Evolutionary conservation across 2,113 vertebrate genomes (phyloP), one percentile per base, ranked within the genome.

Genomic region (Archocentrus centrarchus): DNA sequence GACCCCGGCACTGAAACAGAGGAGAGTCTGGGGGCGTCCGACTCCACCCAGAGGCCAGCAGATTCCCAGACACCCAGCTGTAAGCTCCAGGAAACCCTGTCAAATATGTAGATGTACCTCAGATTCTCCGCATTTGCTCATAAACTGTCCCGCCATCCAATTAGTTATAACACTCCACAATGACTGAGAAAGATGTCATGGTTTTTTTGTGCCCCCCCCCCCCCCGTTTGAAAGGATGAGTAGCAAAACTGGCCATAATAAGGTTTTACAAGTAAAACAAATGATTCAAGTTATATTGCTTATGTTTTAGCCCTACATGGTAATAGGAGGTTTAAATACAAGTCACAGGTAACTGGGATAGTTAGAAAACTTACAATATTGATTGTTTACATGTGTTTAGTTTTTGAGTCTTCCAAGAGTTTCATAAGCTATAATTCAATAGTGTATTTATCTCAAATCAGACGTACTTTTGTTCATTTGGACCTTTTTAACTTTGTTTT

Each of bases 1-100:
- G 98, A 99, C 86, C 97, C 97, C 2, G 97, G 97, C 85, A 98
- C 97, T 13, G 98, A 99, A 94, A 98, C 97, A 1, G 98, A 99
- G 93, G 98, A 99, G 91, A 99, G 98, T 95, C 90, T 99, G 92
- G 97, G 97, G 90, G 97, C 96, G 84, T 95, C 96, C 4, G 98
- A 99, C 95, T 97, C 96, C 94, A 97, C 93, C 94, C 98, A 98
- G 85, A 96, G 97, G 80, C 95, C 97, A 68, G 97, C 97, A 59
- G 98, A 98, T 93, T 97, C 97, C 84, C 98, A 99, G 75, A 97
- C 92, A 30, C 82, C 97, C 83, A 96, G 94, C 86, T 96, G 98
- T 99, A 97, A 96, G 95, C 90, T 91, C 91, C 91, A 81, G 91
- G 91, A 95, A 94, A 88, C 73, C 55, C 32, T 41, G 80, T 89